Evolutionary conservation across 1,140 invertebrate genomes (phyloP), one percentile per base, ranked within the genome.

Genomic region (Caenorhabditis briggsae): DNA sequence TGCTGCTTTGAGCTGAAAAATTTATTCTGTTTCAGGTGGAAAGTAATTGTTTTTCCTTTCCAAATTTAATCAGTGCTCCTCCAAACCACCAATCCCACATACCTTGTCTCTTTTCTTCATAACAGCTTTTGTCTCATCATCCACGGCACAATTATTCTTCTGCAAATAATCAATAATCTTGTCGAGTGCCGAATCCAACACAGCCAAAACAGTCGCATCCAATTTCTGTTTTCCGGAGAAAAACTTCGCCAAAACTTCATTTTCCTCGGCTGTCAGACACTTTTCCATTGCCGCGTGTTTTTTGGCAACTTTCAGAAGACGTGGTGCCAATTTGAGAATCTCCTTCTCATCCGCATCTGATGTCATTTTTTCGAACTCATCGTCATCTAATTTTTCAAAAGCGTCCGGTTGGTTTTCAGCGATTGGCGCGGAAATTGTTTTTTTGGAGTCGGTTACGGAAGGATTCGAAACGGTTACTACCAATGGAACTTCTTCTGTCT

Each of bases 101-200:
- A 74, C 65, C 43, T 78, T 78, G 53, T 78, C 70, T 23, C 70
- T 48, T 14, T 78, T 78, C 46, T 78, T 78, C 70, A 78, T 78
- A n/a, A 78, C 70, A 2, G 43, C 46, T n/a, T 78, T 78, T 12
- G 70, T 78, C 20, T 78, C 70, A 11, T 78, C 70, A 78, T 78
- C 70, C n/a, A 78, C 33, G 11, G 70, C 70, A 50, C 70, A 78
- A 50, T 78, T 78, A 50, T 78, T 78, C 46, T 78, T 78, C 18
- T 78, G 70, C 46, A 78, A 78, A 50, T 78, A 78, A 25, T 78
- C 70, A n/a, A 78, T 78, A 50, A 78, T 78, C 46, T 78, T 78
- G 23, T 78, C 70, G 18, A 78, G 14, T 12, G 70, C 70, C 43
- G 70, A 78, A 78, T 78, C 70, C 43, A 78, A 50, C 20, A 78